Evolutionary conservation across 2,888 invertebrate genomes (phyloP).

Genomic region (Disparrhopalites patrizii): DNA sequence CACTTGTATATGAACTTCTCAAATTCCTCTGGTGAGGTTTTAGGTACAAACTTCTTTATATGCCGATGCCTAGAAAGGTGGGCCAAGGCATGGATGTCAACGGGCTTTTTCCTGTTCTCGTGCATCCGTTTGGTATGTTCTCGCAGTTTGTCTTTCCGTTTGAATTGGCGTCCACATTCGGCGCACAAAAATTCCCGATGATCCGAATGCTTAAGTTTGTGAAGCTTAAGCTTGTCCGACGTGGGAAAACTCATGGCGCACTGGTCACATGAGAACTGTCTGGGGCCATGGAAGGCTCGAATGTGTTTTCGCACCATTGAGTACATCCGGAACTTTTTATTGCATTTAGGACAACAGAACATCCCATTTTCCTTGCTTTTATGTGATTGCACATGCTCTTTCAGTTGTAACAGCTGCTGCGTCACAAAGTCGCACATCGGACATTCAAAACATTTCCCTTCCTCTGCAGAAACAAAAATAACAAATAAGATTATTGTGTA

Average conservation of each 20-base stretch:
- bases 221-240: slow-evolving; percentile 67
- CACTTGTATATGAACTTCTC: slow-evolving; percentile 72
- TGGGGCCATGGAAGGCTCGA: slow-evolving; percentile 66
- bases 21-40: slow-evolving; percentile 61
- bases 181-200: slow-evolving; percentile 69
- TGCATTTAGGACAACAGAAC: slow-evolving; percentile 67
- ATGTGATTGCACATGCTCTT: slow-evolving; percentile 64
- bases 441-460: slow-evolving; percentile 64
- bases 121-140: slow-evolving; percentile 70
- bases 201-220: slow-evolving; percentile 60
- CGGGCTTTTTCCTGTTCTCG: slow-evolving; percentile 54
- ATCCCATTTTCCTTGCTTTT: slow-evolving; percentile 58
- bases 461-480: slow-evolving; percentile 51
- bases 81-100: slow-evolving; percentile 31
- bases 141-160: slow-evolving; percentile 68
- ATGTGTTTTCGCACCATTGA: slow-evolving; percentile 69
- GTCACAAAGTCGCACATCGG: slow-evolving; percentile 68
- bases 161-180: slow-evolving; percentile 69
- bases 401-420: slow-evolving; percentile 62
- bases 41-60: slow-evolving; percentile 43
- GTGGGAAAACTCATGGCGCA: slow-evolving; percentile 66
- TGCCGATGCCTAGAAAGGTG: slow-evolving; percentile 31
- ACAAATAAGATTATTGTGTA: background rate
- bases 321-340: slow-evolving; percentile 65
- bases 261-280: slow-evolving; percentile 63